phyloP scores from a whole-genome alignment of 2,888 invertebrate genomes.

The Amblyjoppa proteus region DNA sequence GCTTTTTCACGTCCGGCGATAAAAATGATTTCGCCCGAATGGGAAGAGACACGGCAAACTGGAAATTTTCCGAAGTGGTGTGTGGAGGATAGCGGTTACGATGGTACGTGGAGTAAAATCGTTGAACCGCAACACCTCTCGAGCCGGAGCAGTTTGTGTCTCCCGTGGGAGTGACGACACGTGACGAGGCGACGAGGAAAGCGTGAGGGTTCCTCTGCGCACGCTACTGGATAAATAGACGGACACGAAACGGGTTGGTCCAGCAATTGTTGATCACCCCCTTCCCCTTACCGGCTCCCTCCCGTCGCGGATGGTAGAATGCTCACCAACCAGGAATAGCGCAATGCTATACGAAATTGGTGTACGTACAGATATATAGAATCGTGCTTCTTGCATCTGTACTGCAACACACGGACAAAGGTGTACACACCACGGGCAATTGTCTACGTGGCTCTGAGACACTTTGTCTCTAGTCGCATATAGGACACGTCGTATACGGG shows the following conservation, averaged over 20 bases:
- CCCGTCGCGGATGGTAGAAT: conserved; percentile 33
- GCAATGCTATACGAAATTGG: conserved; percentile 51
- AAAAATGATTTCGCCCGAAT: neutral
- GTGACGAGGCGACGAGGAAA: conserved; percentile 57
- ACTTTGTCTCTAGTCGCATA: conserved; percentile 18
- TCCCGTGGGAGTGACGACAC: conserved; percentile 61
- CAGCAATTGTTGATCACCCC: conserved; percentile 64
- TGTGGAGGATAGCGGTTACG: conserved; percentile 17
- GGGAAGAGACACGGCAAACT: neutral
- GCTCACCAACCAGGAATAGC: conserved; percentile 42
- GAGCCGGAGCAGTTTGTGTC: conserved; percentile 27
- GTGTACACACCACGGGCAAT: conserved; percentile 23
- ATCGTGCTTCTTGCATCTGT: conserved; percentile 20
- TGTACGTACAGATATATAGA: conserved; percentile 16
- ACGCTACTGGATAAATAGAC: conserved; percentile 63
- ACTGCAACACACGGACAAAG: conserved; percentile 6
- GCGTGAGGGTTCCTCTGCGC: conserved; percentile 37
- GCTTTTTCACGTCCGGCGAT: neutral
- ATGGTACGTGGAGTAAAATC: conserved; percentile 38
- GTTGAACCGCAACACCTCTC: conserved; percentile 46
- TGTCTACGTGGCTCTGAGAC: conserved; percentile 30
- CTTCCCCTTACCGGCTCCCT: neutral
- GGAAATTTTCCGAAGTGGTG: conserved; percentile 10
- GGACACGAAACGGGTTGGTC: conserved; percentile 69
- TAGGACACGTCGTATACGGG: neutral